Evolutionary conservation across 2,888 invertebrate genomes (phyloP), one percentile per base, ranked within the genome.

Genomic region (Volucella inflata): DNA sequence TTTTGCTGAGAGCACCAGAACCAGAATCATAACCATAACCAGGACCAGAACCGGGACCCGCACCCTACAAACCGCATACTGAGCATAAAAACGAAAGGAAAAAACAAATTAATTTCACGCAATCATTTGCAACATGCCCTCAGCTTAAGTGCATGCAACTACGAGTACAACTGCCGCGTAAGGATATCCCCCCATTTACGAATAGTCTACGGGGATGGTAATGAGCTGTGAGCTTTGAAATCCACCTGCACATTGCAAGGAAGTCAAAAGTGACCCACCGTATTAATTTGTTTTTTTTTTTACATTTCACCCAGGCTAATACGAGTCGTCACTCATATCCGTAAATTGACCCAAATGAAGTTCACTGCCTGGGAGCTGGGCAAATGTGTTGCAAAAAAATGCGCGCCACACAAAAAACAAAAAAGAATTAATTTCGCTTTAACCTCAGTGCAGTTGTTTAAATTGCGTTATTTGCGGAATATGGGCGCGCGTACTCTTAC

Each of bases 381-480:
- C 64, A 75, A 38, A 42, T 17, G 44, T 60, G 40, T 6, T 6
- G 6, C 57, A 55, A 16, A 75, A 67, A 36, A 42, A 42, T 11
- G 14, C 30, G 14, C 30, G 21, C 30, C 30, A 1, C 30, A 67
- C 21, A 21, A 53, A 67, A 67, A 51, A 10, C n/a, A 75, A 44
- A 59, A 40, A n/a, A 30, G 50, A 14, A 38, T 65, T 51, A 72
- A 71, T 71, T 72, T 60, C 36, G 48, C 59, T 76, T 82, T 77
- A 71, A 77, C 51, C 71, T 46, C 51, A 44, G 59, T 65, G 70
- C 48, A 77, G 82, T 67, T 82, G 77, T 77, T 82, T 82, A 82
- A 82, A 82, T 77, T 82, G 65, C 75, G 55, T 77, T 77, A 76
- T 68, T 60, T 55, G 68, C 50, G 53, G 57, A 62, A 68, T 55